These are phyloP conservation scores for Burhinus bistriatus DNA, from an alignment of 2,113 vertebrate species.

Conservation along the genomic window DNA sequence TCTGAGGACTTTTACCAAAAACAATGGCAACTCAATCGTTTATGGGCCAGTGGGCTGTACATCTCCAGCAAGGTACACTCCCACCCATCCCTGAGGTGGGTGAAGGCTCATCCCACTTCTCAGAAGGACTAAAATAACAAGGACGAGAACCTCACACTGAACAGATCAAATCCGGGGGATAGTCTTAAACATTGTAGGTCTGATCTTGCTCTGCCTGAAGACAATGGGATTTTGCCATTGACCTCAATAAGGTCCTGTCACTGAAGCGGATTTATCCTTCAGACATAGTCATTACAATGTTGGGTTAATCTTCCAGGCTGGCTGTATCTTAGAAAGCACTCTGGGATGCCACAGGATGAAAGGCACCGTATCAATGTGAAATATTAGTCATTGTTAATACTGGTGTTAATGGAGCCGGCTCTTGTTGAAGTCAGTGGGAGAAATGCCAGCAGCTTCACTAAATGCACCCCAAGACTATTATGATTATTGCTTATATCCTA, in stretches of 20 bases:
- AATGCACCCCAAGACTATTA: slow-evolving; percentile 53
- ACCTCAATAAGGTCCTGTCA: slow-evolving; percentile 58
- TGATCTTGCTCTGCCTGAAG: slow-evolving; percentile 41
- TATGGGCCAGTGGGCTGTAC: not conserved
- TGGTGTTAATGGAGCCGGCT: slow-evolving; percentile 37
- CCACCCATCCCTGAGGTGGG: not conserved
- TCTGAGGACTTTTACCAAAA: not conserved
- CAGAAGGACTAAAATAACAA: not conserved
- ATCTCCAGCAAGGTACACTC: not conserved
- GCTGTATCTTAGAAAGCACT: slow-evolving; percentile 48
- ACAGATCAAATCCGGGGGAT: not conserved
- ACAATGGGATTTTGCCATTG: slow-evolving; percentile 59
- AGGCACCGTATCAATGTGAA: slow-evolving; percentile 40
- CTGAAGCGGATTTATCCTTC: slow-evolving; percentile 56
- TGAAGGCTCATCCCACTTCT: not conserved
- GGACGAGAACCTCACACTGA: not conserved
- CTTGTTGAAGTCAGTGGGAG: slow-evolving; percentile 38
- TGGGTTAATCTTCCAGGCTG: slow-evolving; percentile 58
- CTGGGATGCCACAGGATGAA: slow-evolving; percentile 59
- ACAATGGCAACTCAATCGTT: not conserved
- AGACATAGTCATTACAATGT: slow-evolving; percentile 48
- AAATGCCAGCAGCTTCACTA: slow-evolving; percentile 45
- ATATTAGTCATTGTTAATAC: slow-evolving; percentile 61
- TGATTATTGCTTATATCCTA: slow-evolving; percentile 51
- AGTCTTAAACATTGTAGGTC: not conserved